A percentile compares a stretch with the other conserved stretches of the same genome.
Conservation (phyloP, 1,140 invertebrate genomes). For the Teleogryllus occipitalis region DNA sequence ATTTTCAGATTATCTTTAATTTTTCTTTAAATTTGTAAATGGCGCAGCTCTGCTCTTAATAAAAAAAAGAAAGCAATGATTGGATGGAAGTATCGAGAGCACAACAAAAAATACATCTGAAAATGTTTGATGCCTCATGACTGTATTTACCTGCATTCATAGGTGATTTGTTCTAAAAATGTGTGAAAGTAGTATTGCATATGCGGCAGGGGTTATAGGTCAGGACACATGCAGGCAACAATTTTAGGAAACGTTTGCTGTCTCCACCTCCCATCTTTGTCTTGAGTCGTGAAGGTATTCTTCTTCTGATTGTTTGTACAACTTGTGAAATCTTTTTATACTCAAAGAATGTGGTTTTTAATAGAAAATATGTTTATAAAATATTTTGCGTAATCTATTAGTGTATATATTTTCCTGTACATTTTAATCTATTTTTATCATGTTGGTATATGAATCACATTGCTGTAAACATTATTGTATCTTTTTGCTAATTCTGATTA, state of each 20-base stretch:
- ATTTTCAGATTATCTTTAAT: neutral
- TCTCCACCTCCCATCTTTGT: neutral
- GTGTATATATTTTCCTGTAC: slow-evolving; percentile 1
- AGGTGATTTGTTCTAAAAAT: neutral
- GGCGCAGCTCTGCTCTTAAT: neutral
- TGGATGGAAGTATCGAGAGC: too few species aligned
- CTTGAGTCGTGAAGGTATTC: neutral
- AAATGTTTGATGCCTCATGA: too few species aligned
- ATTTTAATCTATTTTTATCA: slow-evolving; percentile 2
- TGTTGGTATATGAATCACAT: slow-evolving; percentile 1
- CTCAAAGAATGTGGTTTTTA: neutral
- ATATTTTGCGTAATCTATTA: neutral
- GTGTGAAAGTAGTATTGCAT: neutral
- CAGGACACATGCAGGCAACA: neutral
- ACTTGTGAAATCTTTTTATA: slow-evolving; percentile 6
- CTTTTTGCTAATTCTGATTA: neutral
- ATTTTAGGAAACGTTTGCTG: neutral
- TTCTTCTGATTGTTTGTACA: neutral
- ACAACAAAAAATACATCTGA: too few species aligned
- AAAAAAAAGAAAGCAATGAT: too few species aligned
- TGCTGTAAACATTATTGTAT: neutral
- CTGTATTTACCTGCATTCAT: too few species aligned
- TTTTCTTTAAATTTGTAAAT: neutral
- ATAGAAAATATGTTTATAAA: slow-evolving; percentile 2
- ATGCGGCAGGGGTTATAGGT: neutral